Conservation (phyloP, 2,888 invertebrate species). For the Mythimna pallens region DNA sequence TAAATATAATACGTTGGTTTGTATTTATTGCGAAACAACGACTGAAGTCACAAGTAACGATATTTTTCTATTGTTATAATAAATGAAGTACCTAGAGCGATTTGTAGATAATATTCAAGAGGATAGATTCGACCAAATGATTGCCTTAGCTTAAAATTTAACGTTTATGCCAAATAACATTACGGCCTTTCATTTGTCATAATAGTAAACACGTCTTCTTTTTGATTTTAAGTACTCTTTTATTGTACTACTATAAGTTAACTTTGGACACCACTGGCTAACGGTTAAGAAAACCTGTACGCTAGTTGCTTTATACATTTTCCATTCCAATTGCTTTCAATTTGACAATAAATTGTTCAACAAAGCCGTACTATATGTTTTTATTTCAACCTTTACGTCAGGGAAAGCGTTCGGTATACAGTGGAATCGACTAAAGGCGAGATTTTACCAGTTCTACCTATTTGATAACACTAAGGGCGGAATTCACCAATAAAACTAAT, state of each 20-base stretch:
- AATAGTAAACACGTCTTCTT: conserved; percentile 3
- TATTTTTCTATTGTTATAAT: conserved; percentile 6
- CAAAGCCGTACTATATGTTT: conserved; percentile 1
- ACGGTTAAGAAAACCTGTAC: neutral
- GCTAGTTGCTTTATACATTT: neutral
- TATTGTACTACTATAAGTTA: neutral
- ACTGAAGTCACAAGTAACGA: neutral
- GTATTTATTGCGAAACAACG: neutral
- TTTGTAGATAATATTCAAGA: neutral
- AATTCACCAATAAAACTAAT: no score
- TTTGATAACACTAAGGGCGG: neutral
- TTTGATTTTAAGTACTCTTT: neutral
- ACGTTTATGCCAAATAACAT: conserved; percentile 2
- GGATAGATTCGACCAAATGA: neutral
- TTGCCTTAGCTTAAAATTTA: conserved; percentile 1
- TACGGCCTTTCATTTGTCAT: neutral
- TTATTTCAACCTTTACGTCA: neutral
- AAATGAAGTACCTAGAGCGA: conserved; percentile 8
- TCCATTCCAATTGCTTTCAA: conserved; percentile 8
- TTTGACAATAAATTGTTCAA: conserved; percentile 30
- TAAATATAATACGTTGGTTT: neutral
- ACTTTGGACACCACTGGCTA: neutral
- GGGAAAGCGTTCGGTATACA: no score
- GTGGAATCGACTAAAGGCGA: neutral
- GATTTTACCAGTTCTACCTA: neutral